Evolutionary conservation across 1,140 invertebrate genomes (phyloP).

Genomic region (Episyrphus balteatus): DNA sequence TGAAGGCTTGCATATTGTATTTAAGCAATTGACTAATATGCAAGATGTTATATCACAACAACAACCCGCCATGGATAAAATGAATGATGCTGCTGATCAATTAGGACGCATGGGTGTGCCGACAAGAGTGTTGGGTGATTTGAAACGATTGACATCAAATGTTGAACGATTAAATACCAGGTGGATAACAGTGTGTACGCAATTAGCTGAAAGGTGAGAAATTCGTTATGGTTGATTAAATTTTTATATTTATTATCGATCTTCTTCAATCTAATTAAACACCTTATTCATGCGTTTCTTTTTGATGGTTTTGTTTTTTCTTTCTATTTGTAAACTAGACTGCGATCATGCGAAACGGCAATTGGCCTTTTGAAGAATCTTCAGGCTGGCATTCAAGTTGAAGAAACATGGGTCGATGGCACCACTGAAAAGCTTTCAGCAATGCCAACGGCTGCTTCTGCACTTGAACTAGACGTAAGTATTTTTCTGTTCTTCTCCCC

Average conservation of each 20-base stretch:
- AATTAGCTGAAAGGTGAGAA: slow-evolving; percentile 74
- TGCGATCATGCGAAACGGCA: slow-evolving; percentile 75
- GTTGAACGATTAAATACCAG: slow-evolving; percentile 74
- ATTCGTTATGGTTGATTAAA: neutral
- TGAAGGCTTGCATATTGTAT: slow-evolving; percentile 57
- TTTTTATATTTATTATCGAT: neutral
- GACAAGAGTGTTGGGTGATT: slow-evolving; percentile 59
- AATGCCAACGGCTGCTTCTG: slow-evolving; percentile 36
- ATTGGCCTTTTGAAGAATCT: slow-evolving; percentile 78
- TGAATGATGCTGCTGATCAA: slow-evolving; percentile 81
- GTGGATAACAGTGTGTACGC: slow-evolving; percentile 84
- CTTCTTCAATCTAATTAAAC: neutral
- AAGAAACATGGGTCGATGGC: slow-evolving; percentile 78
- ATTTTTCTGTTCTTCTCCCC: slow-evolving; percentile 1
- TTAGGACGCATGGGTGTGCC: slow-evolving; percentile 64
- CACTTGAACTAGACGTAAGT: slow-evolving; percentile 37
- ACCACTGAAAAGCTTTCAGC: slow-evolving; percentile 38
- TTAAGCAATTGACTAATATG: slow-evolving; percentile 41
- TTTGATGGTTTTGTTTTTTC: slow-evolving; percentile 5
- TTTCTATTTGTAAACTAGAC: slow-evolving; percentile 53
- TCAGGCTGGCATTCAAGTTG: slow-evolving; percentile 71
- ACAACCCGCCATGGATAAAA: slow-evolving; percentile 75
- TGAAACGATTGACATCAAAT: slow-evolving; percentile 89
- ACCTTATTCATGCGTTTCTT: neutral
- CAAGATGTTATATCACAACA: slow-evolving; percentile 73